Evolutionary conservation across 2,888 invertebrate genomes (phyloP).

Genomic region (Rhingia campestris): DNA sequence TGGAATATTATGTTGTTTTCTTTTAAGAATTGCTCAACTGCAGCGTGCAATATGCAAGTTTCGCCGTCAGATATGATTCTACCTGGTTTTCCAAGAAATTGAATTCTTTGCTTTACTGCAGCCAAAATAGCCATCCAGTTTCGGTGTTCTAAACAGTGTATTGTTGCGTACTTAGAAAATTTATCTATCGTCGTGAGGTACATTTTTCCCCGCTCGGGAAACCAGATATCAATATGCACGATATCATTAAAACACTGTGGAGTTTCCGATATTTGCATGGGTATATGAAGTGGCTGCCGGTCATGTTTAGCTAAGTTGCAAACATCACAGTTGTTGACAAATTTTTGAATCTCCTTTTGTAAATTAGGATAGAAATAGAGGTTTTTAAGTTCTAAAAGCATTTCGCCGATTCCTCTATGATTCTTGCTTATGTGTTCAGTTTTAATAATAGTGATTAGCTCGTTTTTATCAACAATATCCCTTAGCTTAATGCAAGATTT

Average conservation of each 20-base stretch:
- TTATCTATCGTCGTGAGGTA: neutral
- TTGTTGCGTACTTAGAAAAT: constrained; percentile 18
- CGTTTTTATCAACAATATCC: constrained; percentile 5
- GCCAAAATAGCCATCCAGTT: constrained; percentile 32
- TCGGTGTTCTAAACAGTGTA: constrained; percentile 1
- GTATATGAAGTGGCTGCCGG: neutral
- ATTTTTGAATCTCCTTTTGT: constrained; percentile 46
- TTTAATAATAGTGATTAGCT: constrained; percentile 10
- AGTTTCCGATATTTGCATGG: constrained; percentile 4
- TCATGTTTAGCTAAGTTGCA: constrained; percentile 53
- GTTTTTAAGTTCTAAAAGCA: constrained; percentile 32
- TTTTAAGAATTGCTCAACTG: no score
- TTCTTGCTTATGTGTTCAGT: constrained; percentile 4
- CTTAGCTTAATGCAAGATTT: neutral
- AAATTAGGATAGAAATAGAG: constrained; percentile 13
- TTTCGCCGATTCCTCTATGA: constrained; percentile 16
- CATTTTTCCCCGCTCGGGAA: neutral
- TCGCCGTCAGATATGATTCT: constrained; percentile 1
- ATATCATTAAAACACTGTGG: constrained; percentile 3
- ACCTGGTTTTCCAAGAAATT: constrained; percentile 13
- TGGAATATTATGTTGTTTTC: no score
- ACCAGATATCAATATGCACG: neutral
- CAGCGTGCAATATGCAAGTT: no score
- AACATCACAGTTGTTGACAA: constrained; percentile 49
- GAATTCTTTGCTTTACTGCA: constrained; percentile 15